These are phyloP conservation scores for Camponotus floridanus DNA, from an alignment of 1,140 invertebrate species.

Conservation along the genomic window DNA sequence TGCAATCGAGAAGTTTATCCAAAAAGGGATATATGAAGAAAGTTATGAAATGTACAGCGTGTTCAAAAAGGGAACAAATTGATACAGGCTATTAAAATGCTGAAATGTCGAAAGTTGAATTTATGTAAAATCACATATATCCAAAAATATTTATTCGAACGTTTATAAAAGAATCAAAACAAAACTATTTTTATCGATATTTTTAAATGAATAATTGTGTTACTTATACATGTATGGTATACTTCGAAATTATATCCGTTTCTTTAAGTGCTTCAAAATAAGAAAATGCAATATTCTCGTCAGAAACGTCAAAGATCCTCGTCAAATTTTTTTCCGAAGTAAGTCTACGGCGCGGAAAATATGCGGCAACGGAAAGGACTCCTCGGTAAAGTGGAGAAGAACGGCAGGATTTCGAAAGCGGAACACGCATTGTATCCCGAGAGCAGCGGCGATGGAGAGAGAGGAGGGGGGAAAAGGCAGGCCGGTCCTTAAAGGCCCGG, in stretches of 20 bases:
- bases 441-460: slow-evolving; percentile 5
- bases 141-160: neutral
- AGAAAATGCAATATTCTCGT: neutral
- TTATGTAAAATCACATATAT: neutral
- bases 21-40: neutral
- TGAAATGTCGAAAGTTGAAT: neutral
- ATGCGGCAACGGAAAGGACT: slow-evolving; percentile 68
- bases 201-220: neutral
- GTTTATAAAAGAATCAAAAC: neutral
- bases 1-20: slow-evolving; percentile 21
- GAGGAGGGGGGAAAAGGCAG: neutral
- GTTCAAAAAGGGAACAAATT: too few species aligned
- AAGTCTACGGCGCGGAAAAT: slow-evolving; percentile 58
- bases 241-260: neutral
- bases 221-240: neutral
- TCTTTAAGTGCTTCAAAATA: neutral
- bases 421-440: slow-evolving; percentile 75
- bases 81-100: too few species aligned
- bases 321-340: neutral
- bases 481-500: slow-evolving; percentile 62
- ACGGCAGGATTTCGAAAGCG: slow-evolving; percentile 55
- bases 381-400: slow-evolving; percentile 37
- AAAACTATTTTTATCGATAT: neutral
- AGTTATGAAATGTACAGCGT: neutral
- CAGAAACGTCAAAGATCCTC: neutral